Percentiles rank a stretch among this genome's conserved stretches.
Conservation (phyloP, 2,888 invertebrate genomes). For the Pyralis farinalis region DNA sequence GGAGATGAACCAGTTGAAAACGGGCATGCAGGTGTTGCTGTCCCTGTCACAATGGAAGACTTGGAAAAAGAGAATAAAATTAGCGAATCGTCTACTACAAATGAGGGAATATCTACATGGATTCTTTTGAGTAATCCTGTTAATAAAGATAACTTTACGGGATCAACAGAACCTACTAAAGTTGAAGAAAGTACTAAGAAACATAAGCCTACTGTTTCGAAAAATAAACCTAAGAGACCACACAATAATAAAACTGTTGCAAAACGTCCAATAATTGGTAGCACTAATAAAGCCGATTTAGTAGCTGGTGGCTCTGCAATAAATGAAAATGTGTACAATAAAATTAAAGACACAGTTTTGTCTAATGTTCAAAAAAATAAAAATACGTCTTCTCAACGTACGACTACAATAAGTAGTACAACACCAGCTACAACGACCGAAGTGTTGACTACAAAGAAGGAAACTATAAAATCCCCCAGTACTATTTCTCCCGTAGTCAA, state of each 20-base stretch:
- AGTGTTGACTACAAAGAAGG: slow-evolving; percentile 42
- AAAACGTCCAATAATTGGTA: slow-evolving; percentile 65
- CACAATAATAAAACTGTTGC: slow-evolving; percentile 45
- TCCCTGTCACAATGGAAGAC: slow-evolving; percentile 84
- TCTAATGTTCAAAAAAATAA: slow-evolving; percentile 78
- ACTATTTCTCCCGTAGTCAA: slow-evolving; percentile 32
- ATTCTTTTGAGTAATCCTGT: slow-evolving; percentile 82
- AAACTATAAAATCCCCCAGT: slow-evolving; percentile 39
- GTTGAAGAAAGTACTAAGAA: slow-evolving; percentile 53
- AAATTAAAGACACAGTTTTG: slow-evolving; percentile 82
- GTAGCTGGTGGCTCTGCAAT: slow-evolving; percentile 70
- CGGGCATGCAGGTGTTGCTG: slow-evolving; percentile 84
- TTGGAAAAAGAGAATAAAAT: slow-evolving; percentile 78
- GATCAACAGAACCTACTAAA: slow-evolving; percentile 64
- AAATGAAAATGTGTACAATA: slow-evolving; percentile 77
- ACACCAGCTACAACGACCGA: slow-evolving; percentile 45
- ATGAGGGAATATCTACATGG: slow-evolving; percentile 89
- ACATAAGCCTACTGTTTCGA: slow-evolving; percentile 43
- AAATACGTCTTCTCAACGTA: slow-evolving; percentile 40
- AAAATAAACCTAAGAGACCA: slow-evolving; percentile 62
- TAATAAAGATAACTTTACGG: slow-evolving; percentile 43
- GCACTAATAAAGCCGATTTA: slow-evolving; percentile 70
- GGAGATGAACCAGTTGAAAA: slow-evolving; percentile 60
- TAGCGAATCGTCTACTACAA: slow-evolving; percentile 75
- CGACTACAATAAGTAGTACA: slow-evolving; percentile 35